Conservation (phyloP, 2,113 vertebrate genomes). For the Oryctolagus cuniculus region mOryCun1.1 NC_091438.1:9140501-9141000, state of each 20-base stretch:
- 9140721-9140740: too few relatives aligned
- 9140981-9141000: neutral
- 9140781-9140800: neutral
- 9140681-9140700: too few relatives aligned
- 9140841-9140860: constrained; percentile 3
- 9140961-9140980: neutral
- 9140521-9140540: neutral
- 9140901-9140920: neutral
- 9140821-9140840: too few relatives aligned
- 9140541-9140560: neutral
- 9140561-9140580: neutral
- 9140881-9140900: neutral
- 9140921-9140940: neutral
- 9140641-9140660: too few relatives aligned
- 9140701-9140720: too few relatives aligned
- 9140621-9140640: neutral
- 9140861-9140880: neutral
- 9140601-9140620: neutral
- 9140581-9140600: neutral
- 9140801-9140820: neutral
- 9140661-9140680: too few relatives aligned
- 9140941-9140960: neutral
- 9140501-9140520: neutral
- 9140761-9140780: too few relatives aligned
- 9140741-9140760: too few relatives aligned